Evolutionary conservation across 2,888 invertebrate species (phyloP).

Genomic region (Dusona sp.): DNA sequence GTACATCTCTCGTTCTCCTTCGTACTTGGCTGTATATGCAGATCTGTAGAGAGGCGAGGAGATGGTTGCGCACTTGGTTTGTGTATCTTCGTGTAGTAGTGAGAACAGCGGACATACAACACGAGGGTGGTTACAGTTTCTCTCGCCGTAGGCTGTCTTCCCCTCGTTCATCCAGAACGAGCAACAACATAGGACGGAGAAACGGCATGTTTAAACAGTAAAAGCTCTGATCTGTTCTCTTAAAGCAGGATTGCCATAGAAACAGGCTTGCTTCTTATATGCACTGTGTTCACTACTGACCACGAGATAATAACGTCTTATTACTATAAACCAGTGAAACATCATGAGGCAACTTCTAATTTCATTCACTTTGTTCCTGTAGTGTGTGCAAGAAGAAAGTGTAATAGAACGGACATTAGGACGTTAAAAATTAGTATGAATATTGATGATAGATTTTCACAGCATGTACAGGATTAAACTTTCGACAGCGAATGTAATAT

Average conservation of each 20-base stretch:
- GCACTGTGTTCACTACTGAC: neutral
- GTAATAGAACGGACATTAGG: neutral
- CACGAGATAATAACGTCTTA: neutral
- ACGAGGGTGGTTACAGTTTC: constrained; percentile 40
- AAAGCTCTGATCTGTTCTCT: constrained; percentile 24
- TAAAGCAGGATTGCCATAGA: neutral
- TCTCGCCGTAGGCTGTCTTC: constrained; percentile 26
- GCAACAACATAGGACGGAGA: constrained; percentile 12
- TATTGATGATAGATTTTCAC: too few species aligned
- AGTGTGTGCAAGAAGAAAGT: neutral
- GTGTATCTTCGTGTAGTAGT: constrained; percentile 49
- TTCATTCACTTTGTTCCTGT: neutral
- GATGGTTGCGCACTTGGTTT: constrained; percentile 61
- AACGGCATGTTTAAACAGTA: constrained; percentile 7
- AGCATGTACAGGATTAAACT: too few species aligned
- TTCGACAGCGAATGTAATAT: too few species aligned
- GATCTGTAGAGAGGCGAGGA: constrained; percentile 34
- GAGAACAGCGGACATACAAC: constrained; percentile 36
- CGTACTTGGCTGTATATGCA: constrained; percentile 22
- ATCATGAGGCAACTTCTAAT: neutral
- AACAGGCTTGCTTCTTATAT: neutral
- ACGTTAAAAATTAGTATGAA: neutral
- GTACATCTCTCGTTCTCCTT: constrained; percentile 74
- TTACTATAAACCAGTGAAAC: neutral
- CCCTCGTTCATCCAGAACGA: constrained; percentile 19